Evolutionary conservation across 2,888 invertebrate genomes (phyloP), one percentile per base, ranked within the genome.

Genomic region (Dione vanillae): DNA sequence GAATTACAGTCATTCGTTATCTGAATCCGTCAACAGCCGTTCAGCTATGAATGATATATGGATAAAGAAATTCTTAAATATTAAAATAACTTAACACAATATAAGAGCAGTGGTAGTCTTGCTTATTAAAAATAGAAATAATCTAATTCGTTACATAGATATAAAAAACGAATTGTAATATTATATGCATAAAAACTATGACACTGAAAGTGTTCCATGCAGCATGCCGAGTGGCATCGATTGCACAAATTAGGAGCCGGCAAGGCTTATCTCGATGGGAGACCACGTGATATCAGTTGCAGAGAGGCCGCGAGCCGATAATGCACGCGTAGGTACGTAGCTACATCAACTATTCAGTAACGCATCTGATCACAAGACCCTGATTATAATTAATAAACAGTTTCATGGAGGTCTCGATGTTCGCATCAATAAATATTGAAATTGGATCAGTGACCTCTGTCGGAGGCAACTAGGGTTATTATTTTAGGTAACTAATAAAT

Each of bases 371-470:
- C 69, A 49, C 59, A 58, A 62, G 73, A 73, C 65, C 56, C 54
- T 65, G 69, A 19, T 70, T 67, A 71, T 56, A 40, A 56, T 73
- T 73, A 68, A 70, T 70, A 71, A 70, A 65, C 67, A 67, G 68
- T 67, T 65, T 66, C 51, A 71, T 49, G 59, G 52, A 72, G 68
- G 62, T 69, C 41, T 71, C 66, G 65, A 45, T 66, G 69, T 62
- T 73, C 54, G 62, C 73, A 67, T 72, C 54, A 41, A 65, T 70
- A 73, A 74, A 69, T 58, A 47, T 67, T 59, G 51, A 58, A 69
- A 74, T 62, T 70, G 67, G 69, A 73, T 71, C 71, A 70, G 61
- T 45, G 61, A 69, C 62, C 71, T 71, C 67, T 58, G 59, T 56
- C 27, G 19, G 54, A 64, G 37, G 40, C 20, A 20, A 67, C 27